These are phyloP conservation scores for Gastrophysa polygoni DNA, from an alignment of 2,888 invertebrate genomes.

Conservation along the genomic window DNA sequence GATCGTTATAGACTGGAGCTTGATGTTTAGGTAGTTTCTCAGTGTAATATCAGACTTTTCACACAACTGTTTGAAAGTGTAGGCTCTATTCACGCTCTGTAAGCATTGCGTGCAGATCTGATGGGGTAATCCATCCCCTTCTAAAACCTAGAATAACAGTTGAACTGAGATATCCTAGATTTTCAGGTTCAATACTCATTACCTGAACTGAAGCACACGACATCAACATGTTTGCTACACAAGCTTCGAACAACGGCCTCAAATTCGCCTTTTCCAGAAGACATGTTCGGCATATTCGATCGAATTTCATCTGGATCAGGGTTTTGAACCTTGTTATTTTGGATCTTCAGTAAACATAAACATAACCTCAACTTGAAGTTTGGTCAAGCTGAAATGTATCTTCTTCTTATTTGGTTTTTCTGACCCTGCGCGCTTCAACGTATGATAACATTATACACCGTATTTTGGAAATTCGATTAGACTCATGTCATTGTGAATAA, in stretches of 20 bases:
- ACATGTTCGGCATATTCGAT: slow-evolving; percentile 56
- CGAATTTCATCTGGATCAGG: slow-evolving; percentile 50
- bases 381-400: too few relatives aligned
- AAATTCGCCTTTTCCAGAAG: slow-evolving; percentile 53
- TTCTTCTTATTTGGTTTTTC: too few relatives aligned
- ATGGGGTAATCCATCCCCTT: slow-evolving; percentile 55
- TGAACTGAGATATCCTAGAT: too few relatives aligned
- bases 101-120: slow-evolving; percentile 56
- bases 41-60: slow-evolving; percentile 55
- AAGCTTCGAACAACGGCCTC: slow-evolving; percentile 54
- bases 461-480: too few relatives aligned
- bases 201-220: slow-evolving; percentile 55
- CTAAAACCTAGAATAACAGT: slow-evolving; percentile 46
- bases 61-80: slow-evolving; percentile 55
- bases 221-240: slow-evolving; percentile 56
- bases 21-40: slow-evolving; percentile 51
- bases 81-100: slow-evolving; percentile 53
- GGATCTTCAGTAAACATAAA: too few relatives aligned
- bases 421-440: too few relatives aligned
- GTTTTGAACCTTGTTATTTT: too few relatives aligned
- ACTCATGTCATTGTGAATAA: too few relatives aligned
- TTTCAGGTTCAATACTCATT: slow-evolving; percentile 16
- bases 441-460: too few relatives aligned
- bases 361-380: too few relatives aligned
- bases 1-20: slow-evolving; percentile 42